Base-by-base conservation (phyloP, 92 coral and sea anemone genomes). In the Nematostella vectensis region DNA sequence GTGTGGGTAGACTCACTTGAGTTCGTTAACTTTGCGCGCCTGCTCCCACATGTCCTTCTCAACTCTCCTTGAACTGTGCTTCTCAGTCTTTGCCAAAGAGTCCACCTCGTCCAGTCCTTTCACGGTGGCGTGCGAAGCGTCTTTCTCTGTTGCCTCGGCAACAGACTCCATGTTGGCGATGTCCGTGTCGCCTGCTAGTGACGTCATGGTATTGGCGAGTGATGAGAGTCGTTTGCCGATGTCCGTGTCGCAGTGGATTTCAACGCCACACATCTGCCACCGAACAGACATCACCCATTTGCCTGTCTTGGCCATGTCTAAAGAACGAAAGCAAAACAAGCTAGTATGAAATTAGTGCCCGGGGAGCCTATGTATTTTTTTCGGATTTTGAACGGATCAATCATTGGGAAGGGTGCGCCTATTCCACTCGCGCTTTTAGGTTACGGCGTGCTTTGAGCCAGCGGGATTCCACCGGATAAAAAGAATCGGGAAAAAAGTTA, bases 1-100 rank as follows among this genome's bases (percentile, higher is more conserved):
- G n/a, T n/a, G n/a, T n/a, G n/a, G n/a, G n/a, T n/a, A n/a, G n/a
- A n/a, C 61, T 58, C 45, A 87, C 99, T 94, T 81, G 36, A 93
- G 79, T 30, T 93, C 99, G 56, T 78, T 93, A 60, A 93, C 96
- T 60, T 71, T 93, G 17, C 88, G 65, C 8, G 96, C 96, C 47
- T 93, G 99, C 54, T 87, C 83, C 95, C 95, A 93, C 99, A 93
- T 93, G 37, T 87, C 87, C 62, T 77, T 93, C 64, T 93, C 99
- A 29, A 93, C 56, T 48, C 68, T 82, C 61, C 72, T 61, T 27
- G 84, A 75, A 11, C 62, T 58, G 9, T 48, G 66, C 29, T 54
- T 50, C 4, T 61, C 71, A 31, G 48, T 15, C 3, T 51, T 4
- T 22, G 26, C 72, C 12, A 22, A 48, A 1, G 54, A 38, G 29